Evolutionary conservation across 2,113 vertebrate species (phyloP).

Genomic region (Hylia prasina): DNA sequence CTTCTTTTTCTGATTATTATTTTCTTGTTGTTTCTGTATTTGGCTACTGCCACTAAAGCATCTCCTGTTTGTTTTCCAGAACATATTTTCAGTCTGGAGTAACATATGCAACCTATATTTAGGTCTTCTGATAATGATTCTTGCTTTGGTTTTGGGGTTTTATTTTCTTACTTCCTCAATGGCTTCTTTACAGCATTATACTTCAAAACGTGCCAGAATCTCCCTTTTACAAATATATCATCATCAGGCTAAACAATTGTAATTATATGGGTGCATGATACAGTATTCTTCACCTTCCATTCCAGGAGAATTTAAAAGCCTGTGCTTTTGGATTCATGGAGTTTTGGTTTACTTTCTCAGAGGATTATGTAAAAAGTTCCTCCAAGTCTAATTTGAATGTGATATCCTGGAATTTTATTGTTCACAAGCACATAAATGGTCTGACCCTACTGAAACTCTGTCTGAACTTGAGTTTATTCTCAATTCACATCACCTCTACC

Average conservation of each 20-base stretch:
- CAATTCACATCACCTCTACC: not conserved
- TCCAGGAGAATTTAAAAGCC: not conserved
- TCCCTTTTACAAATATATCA: not conserved
- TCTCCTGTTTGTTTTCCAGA: not conserved
- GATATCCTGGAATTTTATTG: not conserved
- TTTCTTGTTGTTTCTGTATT: not conserved
- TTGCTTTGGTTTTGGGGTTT: not conserved
- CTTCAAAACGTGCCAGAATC: not conserved
- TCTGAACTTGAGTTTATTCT: not conserved
- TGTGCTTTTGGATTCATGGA: not conserved
- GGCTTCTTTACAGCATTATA: not conserved
- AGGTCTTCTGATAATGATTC: not conserved
- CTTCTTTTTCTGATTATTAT: not conserved
- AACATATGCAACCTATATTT: not conserved
- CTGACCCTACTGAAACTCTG: not conserved
- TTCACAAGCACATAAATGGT: not conserved
- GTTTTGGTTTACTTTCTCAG: not conserved
- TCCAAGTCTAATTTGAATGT: not conserved
- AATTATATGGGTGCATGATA: not conserved
- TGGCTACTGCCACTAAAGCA: not conserved
- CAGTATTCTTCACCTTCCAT: not conserved
- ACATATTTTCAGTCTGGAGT: not conserved
- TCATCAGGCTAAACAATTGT: not conserved
- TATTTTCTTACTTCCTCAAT: not conserved
- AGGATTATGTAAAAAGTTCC: not conserved